These are phyloP conservation scores for Listronotus bonariensis DNA, from an alignment of 1,140 invertebrate genomes.

Conservation along the genomic window DNA sequence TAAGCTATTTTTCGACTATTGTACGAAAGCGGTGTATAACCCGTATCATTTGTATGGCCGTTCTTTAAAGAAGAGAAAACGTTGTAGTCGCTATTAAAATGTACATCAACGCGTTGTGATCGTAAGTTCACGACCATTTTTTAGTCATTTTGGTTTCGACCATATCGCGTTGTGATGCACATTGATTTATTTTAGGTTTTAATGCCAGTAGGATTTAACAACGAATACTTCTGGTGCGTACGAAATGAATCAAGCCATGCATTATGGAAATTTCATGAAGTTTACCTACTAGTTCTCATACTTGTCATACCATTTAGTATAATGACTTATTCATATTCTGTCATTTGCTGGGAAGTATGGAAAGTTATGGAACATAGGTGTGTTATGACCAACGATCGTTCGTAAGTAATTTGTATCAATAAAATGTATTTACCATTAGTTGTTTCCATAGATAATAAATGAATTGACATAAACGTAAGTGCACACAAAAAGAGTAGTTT, in stretches of 20 bases:
- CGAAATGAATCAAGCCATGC: conserved; percentile 58
- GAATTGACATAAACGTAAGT: background rate
- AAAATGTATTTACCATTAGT: background rate
- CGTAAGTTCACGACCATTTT: no score
- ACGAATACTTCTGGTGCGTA: conserved; percentile 67
- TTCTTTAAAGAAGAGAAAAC: no score
- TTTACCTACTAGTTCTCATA: conserved; percentile 71
- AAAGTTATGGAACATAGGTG: conserved; percentile 62
- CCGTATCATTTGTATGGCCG: no score
- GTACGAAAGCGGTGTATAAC: no score
- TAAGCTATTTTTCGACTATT: no score
- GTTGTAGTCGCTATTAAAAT: no score
- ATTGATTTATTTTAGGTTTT: conserved; percentile 60
- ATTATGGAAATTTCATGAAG: conserved; percentile 66
- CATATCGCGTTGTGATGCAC: no score
- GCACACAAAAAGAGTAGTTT: background rate
- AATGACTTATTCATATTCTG: conserved; percentile 69
- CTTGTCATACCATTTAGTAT: conserved; percentile 66
- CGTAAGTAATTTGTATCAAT: conserved; percentile 33
- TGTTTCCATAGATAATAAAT: background rate
- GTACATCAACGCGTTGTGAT: no score
- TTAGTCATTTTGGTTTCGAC: no score
- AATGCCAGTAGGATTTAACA: conserved; percentile 60
- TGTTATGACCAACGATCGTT: conserved; percentile 62
- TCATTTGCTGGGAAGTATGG: conserved; percentile 72